Percentiles rank a stretch among this genome's conserved stretches.
These are phyloP conservation scores for Melanostigma gelatinosum DNA, from an alignment of 2,113 vertebrate species.

Conservation along the genomic window DNA sequence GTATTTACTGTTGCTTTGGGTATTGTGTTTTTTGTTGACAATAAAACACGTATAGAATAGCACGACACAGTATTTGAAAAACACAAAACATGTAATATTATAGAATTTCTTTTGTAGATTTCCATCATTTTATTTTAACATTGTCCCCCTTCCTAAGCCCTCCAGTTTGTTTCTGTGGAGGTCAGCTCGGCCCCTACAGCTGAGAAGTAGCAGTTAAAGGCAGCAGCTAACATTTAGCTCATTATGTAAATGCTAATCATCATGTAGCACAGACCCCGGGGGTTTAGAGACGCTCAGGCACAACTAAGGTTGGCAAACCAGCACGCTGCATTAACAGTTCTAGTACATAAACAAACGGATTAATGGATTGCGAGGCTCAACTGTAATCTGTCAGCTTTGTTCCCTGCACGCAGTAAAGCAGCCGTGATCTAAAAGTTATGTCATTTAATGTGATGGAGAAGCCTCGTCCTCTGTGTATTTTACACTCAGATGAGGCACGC, in stretches of 20 bases:
- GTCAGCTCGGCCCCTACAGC: constrained; percentile 66
- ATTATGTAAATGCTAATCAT: constrained; percentile 85
- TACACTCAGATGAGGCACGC: constrained; percentile 61
- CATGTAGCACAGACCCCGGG: constrained; percentile 64
- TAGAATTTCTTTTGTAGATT: not conserved
- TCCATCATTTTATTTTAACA: constrained; percentile 1
- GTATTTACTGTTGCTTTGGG: not conserved
- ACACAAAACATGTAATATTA: constrained; percentile 1
- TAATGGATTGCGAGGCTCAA: constrained; percentile 24
- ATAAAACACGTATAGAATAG: not conserved
- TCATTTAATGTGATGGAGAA: constrained; percentile 59
- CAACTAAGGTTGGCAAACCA: constrained; percentile 47
- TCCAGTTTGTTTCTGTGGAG: constrained; percentile 40
- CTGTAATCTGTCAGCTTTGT: constrained; percentile 48
- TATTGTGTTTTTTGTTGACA: not conserved
- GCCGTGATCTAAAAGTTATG: constrained; percentile 58
- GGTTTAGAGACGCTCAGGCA: constrained; percentile 58
- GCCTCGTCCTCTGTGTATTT: constrained; percentile 58
- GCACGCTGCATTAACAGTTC: constrained; percentile 40
- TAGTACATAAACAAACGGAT: constrained; percentile 32
- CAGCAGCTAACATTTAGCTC: constrained; percentile 84
- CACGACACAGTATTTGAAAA: not conserved
- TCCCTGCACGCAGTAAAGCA: constrained; percentile 28
- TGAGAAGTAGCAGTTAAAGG: constrained; percentile 73
- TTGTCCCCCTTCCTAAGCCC: not conserved